Percentiles rank a stretch among this genome's conserved stretches.
phyloP scores from a whole-genome alignment of 2,113 vertebrate species.

The Perca fluviatilis region DNA sequence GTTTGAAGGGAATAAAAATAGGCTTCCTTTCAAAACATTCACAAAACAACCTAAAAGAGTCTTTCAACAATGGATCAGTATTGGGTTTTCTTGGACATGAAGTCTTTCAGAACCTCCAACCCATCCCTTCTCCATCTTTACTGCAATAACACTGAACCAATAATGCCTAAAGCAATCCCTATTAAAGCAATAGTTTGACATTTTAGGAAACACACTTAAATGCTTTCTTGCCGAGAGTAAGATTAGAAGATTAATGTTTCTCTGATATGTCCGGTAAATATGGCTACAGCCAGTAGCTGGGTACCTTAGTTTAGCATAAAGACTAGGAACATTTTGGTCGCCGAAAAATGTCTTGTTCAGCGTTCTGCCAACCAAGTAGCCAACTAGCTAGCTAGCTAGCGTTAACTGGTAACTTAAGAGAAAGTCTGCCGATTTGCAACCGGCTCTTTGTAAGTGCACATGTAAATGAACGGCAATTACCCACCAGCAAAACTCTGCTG shows the following conservation, averaged over 20 bases:
- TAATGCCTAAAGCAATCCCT: background rate
- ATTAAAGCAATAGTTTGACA: background rate
- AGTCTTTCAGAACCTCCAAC: background rate
- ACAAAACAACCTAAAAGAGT: background rate
- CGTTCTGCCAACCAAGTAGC: too few species aligned
- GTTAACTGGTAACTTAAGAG: too few species aligned
- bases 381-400: too few species aligned
- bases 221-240: background rate
- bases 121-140: background rate
- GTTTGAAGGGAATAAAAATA: background rate
- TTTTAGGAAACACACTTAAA: background rate
- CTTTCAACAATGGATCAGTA: background rate
- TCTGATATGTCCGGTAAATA: background rate
- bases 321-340: background rate
- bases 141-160: background rate
- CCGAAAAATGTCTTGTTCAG: too few species aligned
- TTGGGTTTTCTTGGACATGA: background rate
- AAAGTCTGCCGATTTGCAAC: too few species aligned
- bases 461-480: too few species aligned
- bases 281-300: background rate
- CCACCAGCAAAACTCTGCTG: too few species aligned
- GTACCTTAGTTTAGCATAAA: conserved; percentile 9
- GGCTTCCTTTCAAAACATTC: conserved; percentile 7
- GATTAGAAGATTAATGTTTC: background rate
- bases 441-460: too few species aligned